Base-by-base conservation (phyloP, 2,113 vertebrate species). In the Arothron firmamentum region DNA sequence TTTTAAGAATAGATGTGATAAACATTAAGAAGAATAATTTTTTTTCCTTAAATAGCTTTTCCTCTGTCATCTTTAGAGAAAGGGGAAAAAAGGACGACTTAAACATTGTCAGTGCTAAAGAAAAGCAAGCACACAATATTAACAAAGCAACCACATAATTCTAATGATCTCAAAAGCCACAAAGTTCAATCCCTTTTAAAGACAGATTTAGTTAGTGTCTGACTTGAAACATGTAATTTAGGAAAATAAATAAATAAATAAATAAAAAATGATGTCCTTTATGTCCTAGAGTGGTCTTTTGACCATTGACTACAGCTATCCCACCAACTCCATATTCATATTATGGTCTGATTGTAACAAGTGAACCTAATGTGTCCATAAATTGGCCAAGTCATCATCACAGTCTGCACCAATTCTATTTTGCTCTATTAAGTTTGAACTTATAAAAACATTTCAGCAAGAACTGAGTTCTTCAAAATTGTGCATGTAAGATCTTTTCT, bases 401-500 rank as follows among this genome's bases (percentile, higher is more conserved):
- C 11, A 62, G 57, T 53, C 62, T 11, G 63, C 25, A 63, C 31
- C 48, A 25, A 1, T 56, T 74, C 25, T 43, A 23, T 14, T 48
- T 28, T 41, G 54, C 50, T 65, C 17, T 70, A 38, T 46, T 15
- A 53, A 46, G 25, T 6, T n/a, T 16, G 45, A 28, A 41, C 25
- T 47, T 47, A 17, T 47, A 16, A 47, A 47, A 47, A 47, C 34
- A 60, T 28, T 52, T 59, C 16, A 54, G 59, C 6, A n/a, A 64
- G 52, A 28, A 71, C 62, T n/a, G 48, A 43, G 52, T 74, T 65
- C 21, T 21, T 63, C 28, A 41, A 19, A 53, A 52, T 42, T 56
- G 56, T 72, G 18, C 64, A 58, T 61, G 69, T 85, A 70, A 83
- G 79, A 78, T 77, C 48, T 46, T 16, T n/a, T 47, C 13, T 47